Evolutionary conservation across 2,113 vertebrate species (phyloP).

Genomic region (Limnothrissa miodon): DNA sequence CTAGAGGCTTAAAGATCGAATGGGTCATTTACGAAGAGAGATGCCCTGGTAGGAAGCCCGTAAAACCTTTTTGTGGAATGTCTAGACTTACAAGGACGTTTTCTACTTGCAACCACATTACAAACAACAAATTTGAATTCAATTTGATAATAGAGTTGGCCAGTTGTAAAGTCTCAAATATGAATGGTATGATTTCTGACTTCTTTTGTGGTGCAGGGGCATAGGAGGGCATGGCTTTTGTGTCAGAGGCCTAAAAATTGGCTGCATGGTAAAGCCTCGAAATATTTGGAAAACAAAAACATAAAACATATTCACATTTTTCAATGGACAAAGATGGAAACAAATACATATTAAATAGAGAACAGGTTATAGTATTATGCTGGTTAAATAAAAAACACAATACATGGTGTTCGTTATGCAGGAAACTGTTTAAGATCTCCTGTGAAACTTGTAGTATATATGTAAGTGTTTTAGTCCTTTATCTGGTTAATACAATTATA

Average conservation of each 20-base stretch:
- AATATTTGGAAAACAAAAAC: not conserved
- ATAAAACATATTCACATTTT: conserved; percentile 36
- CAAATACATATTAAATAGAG: conserved; percentile 25
- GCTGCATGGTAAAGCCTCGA: not conserved
- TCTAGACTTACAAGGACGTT: not conserved
- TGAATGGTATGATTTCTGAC: not conserved
- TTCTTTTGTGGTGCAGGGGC: not conserved
- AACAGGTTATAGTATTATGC: not conserved
- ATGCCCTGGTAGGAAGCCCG: not conserved
- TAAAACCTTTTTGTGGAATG: not conserved
- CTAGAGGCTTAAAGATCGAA: not conserved
- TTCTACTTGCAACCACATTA: not conserved
- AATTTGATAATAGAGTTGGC: not conserved
- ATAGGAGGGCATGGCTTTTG: not conserved
- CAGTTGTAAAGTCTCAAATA: not conserved
- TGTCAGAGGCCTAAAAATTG: not conserved
- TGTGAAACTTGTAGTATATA: not conserved
- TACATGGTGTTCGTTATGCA: not conserved
- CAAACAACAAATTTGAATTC: not conserved
- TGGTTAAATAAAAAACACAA: not conserved
- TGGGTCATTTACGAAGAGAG: conserved; percentile 2
- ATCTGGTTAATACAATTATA: not conserved
- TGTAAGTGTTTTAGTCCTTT: not conserved
- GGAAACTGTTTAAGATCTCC: not conserved
- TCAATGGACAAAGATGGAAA: conserved; percentile 39